These are phyloP conservation scores for Prinia subflava DNA, from an alignment of 2,113 vertebrate species.

Conservation along the genomic window DNA sequence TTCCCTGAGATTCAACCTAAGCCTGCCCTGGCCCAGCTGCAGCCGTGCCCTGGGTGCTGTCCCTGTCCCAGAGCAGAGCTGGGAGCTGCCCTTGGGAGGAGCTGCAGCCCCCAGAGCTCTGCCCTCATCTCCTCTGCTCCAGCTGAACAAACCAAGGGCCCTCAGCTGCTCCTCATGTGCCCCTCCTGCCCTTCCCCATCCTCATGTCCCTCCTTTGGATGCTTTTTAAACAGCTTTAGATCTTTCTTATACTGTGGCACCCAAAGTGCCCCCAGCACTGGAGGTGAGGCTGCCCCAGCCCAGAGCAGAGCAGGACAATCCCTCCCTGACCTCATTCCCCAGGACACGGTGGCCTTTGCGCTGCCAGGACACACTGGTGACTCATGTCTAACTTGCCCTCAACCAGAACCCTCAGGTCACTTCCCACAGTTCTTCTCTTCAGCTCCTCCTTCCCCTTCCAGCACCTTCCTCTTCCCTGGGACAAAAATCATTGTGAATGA, in stretches of 20 bases:
- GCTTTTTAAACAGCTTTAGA: no score
- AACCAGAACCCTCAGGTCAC: not conserved
- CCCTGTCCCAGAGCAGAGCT: no score
- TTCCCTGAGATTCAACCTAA: not conserved
- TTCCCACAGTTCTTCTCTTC: not conserved
- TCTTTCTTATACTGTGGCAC: no score
- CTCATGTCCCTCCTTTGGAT: not conserved
- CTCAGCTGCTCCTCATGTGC: not conserved
- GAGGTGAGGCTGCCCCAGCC: not conserved
- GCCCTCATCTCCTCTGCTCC: not conserved
- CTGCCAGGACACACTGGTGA: not conserved
- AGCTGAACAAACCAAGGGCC: not conserved
- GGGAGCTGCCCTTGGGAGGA: not conserved
- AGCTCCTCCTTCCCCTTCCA: not conserved
- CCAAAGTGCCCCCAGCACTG: not conserved
- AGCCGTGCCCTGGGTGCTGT: not conserved
- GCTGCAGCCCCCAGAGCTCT: not conserved
- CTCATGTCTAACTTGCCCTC: not conserved
- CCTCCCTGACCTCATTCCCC: not conserved
- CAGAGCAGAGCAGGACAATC: not conserved
- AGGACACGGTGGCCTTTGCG: not conserved
- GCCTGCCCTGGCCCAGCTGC: not conserved
- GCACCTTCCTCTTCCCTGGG: not conserved
- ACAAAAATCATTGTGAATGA: not conserved
- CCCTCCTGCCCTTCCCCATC: not conserved